Base-by-base conservation (phyloP, 2,888 invertebrate species). In the Andrena hattorfiana region DNA sequence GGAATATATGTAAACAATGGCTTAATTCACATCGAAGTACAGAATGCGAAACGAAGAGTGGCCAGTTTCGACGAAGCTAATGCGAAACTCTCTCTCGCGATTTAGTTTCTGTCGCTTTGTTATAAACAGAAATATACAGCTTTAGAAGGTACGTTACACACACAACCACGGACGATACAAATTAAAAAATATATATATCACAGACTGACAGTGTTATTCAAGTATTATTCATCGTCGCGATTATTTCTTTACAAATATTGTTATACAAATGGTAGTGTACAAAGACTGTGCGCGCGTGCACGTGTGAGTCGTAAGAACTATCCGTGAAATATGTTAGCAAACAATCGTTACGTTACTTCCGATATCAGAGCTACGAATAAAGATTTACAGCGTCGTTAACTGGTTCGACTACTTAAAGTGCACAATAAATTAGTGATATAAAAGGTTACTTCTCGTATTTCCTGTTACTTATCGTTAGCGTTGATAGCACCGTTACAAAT, bases 131-230 rank as follows among this genome's bases (percentile, higher is more conserved):
- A 81, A 62, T 68, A 62, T 72, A 64, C 51, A 75, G 16, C 30
- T 56, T 84, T 68, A 59, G 30, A 54, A 76, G 64, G 48, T 72
- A 70, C 35, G 84, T 71, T 85, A 69, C 75, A 67, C 69, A 84
- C 67, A 63, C 42, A 74, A 49, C 48, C 49, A 60, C 67, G 63
- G 67, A 69, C n/a, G 54, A 51, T 77, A 80, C 72, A 81, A 79
- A 64, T 82, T 62, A 80, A 81, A 80, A 83, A 85, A 87, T 87
- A 71, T 28, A 42, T 42, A 87, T 85, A 87, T 86, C 88, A 90
- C 89, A 89, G 89, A 70, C 63, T 59, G 35, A 84, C 32, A 69
- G 6, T 23, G 20, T 68, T 69, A 60, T 73, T 66, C 30, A 56
- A 70, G 4, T 69, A 71, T 48, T 64, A 28, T 42, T 63, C n/a